Base-by-base conservation (phyloP, 2,888 invertebrate species). In the Apotomis capreana region DNA sequence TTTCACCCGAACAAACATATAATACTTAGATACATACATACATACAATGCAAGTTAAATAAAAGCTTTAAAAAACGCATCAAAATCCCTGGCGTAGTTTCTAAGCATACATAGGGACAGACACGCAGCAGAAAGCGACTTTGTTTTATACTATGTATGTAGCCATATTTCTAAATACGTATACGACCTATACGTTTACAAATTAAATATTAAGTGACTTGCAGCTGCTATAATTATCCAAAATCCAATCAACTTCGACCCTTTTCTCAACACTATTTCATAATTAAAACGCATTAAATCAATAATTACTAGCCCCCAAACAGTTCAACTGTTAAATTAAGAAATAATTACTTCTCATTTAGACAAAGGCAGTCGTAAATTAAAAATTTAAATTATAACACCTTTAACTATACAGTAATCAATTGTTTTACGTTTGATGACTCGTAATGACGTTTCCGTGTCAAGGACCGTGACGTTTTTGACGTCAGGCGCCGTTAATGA, bases 341-440 rank as follows among this genome's bases (percentile, higher is more conserved):
- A 46, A 65, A 58, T 74, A 74, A 75, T 73, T 70, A 73, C 68
- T 68, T 49, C 61, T 68, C 69, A 70, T 70, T 60, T 69, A 69
- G 52, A 63, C 67, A 55, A 63, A 52, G 40, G 59, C 60, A 40
- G 44, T 51, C 67, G 69, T 58, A 62, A 54, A 65, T 65, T 69
- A 70, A 74, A 76, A 76, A 78, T 78, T 76, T 77, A 76, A 74
- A 74, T 69, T 76, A 70, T 76, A 76, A 78, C 78, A 73, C 79
- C 75, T 78, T 59, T 77, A 78, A 79, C 78, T 76, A 73, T 60
- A 59, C 36, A 63, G 40, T 73, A 58, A 75, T 73, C 74, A 75
- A 75, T 76, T 77, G 72, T 74, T 76, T 68, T 59, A 73, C 57
- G 58, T 69, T 73, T 58, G 58, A 76, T 75, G 73, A 76, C 68